Evolutionary conservation across 2,888 invertebrate species (phyloP).

Genomic region (Mylabris sibirica): DNA sequence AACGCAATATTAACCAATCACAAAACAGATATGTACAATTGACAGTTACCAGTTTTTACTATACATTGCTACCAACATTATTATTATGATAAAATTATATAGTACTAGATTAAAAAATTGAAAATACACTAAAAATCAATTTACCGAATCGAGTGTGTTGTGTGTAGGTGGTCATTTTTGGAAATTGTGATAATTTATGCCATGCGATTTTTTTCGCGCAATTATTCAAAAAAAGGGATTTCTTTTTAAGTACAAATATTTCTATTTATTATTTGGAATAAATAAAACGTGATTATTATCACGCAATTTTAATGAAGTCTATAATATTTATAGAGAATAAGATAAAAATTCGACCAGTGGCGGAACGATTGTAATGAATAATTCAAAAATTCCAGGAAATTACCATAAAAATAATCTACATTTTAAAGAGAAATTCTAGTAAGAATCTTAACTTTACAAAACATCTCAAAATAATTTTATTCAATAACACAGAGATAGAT

Average conservation of each 20-base stretch:
- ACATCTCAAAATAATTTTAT: too few species aligned
- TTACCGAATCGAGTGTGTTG: neutral
- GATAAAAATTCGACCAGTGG: neutral
- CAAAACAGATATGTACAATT: neutral
- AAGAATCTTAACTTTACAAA: neutral
- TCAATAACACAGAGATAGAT: too few species aligned
- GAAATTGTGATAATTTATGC: neutral
- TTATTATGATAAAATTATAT: neutral
- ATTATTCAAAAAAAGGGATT: too few species aligned
- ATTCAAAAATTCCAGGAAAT: neutral
- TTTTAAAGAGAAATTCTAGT: neutral
- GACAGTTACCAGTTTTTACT: slow-evolving; percentile 8
- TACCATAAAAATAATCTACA: neutral
- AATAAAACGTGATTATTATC: neutral
- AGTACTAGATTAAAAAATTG: slow-evolving; percentile 1
- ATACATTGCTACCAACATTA: neutral
- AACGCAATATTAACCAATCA: slow-evolving; percentile 4
- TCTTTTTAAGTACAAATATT: neutral
- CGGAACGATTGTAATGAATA: neutral
- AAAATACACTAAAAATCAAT: slow-evolving; percentile 5
- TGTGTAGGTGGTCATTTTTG: neutral
- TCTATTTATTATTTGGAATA: neutral
- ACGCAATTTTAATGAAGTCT: neutral
- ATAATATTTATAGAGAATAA: neutral
- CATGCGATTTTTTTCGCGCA: too few species aligned